Evolutionary conservation across 1,140 invertebrate genomes (phyloP).

Genomic region (Batillaria attramentaria): DNA sequence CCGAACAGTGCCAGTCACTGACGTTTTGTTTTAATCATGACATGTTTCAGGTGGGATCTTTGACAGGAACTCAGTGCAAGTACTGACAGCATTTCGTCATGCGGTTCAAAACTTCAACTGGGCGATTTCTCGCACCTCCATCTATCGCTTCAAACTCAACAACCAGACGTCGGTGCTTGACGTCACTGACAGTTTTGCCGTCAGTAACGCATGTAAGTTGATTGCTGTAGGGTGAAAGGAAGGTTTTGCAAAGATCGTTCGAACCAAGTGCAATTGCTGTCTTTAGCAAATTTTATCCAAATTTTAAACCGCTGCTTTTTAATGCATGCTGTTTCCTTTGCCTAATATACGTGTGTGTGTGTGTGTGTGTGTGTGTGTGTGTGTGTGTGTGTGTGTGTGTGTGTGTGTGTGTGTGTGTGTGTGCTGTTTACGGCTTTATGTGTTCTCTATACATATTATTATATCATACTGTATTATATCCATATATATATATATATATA

Average conservation of each 20-base stretch:
- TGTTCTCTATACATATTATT: too few species aligned
- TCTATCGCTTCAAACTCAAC: slow-evolving; percentile 31
- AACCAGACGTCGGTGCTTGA: slow-evolving; percentile 44
- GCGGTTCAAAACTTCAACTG: slow-evolving; percentile 41
- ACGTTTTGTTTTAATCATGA: too few species aligned
- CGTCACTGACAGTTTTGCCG: slow-evolving; percentile 55
- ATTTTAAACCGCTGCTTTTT: too few species aligned
- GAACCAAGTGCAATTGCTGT: too few species aligned
- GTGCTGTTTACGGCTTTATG: not conserved
- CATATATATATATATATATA: not conserved
- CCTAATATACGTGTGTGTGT: slow-evolving; percentile 5
- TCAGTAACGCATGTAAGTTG: slow-evolving; percentile 55
- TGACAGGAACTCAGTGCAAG: slow-evolving; percentile 41
- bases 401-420: not conserved
- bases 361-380: slow-evolving; percentile 6
- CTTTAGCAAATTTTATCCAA: too few species aligned
- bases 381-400: not conserved
- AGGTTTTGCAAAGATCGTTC: too few species aligned
- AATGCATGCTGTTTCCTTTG: not conserved
- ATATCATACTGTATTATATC: too few species aligned
- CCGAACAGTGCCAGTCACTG: too few species aligned
- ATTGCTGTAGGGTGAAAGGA: too few species aligned
- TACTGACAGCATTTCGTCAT: slow-evolving; percentile 42
- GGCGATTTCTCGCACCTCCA: not conserved
- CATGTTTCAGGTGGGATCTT: slow-evolving; percentile 49